A percentile compares a stretch with the other conserved stretches of the same genome.
Conservation (phyloP, 2,888 invertebrate genomes). For the Allygus modestus region DNA sequence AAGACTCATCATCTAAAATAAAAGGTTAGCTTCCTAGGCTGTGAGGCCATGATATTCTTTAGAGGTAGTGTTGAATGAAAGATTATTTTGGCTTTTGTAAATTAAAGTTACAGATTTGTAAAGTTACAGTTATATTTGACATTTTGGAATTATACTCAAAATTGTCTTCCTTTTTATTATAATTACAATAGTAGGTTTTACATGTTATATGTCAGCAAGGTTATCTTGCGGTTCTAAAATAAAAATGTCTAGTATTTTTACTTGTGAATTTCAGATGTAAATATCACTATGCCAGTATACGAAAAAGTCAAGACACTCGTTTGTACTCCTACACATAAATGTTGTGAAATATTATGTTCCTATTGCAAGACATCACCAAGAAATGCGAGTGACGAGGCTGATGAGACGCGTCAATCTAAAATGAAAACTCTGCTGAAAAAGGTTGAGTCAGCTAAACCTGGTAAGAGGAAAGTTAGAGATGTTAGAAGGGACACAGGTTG, state of each 20-base stretch:
- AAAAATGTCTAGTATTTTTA: background rate
- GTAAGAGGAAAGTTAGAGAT: background rate
- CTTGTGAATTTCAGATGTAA: slow-evolving; percentile 14
- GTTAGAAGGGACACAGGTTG: slow-evolving; percentile 22
- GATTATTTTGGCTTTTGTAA: no score
- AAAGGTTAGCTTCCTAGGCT: no score
- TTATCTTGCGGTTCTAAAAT: no score
- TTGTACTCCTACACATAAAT: background rate
- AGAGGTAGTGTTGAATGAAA: no score
- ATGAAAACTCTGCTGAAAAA: background rate
- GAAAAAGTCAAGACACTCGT: background rate
- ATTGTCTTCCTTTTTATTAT: no score
- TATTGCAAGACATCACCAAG: background rate
- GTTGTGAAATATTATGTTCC: background rate
- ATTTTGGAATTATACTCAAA: no score
- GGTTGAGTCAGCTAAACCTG: background rate
- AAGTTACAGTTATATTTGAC: no score
- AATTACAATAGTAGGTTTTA: no score
- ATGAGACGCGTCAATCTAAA: background rate
- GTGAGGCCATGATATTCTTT: no score
- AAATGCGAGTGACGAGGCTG: background rate
- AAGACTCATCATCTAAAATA: no score
- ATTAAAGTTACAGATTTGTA: no score
- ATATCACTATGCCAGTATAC: background rate
- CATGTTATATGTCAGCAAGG: no score